Evolutionary conservation across 2,797 vertebrate species (phyloP), one percentile per base, ranked within the genome.

Genomic region (Coilia nasus): DNA sequence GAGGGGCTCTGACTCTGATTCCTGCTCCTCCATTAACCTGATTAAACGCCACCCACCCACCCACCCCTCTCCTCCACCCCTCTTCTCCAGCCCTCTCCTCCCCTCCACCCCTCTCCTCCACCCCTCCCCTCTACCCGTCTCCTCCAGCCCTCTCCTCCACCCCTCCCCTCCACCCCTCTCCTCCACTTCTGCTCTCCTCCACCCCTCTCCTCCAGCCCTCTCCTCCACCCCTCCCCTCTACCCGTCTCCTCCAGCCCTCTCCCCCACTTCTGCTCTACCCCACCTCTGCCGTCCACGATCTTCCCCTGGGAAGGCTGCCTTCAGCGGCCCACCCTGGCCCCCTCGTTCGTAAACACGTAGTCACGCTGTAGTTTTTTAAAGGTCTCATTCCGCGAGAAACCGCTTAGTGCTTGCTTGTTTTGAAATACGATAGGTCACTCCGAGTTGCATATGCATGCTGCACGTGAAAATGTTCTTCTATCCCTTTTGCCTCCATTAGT

Each of bases 1-100:
- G n/a, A n/a, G n/a, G n/a, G n/a, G 23, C 83, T 75, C 78, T 56
- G 25, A 35, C 50, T 82, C 83, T 64, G 25, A 35, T 57, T 54
- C n/a, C 75, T 25, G 71, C 71, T 81, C 28, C 19, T 23, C 46
- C 47, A 71, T 89, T 88, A 85, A 75, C 71, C 85, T 85, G 84
- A 88, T 86, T 71, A 83, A 85, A 84, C 84, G 35, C 83, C 31
- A 41, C 23, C 62, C 1, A 9, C 0, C 25, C 23, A 4, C 23
- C 31, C 67, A 14, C 4, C 0, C 31, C 67, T 31, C 2, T 31
- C 67, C 3, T 4, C 67, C 12, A 14, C 5, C 1, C 6, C 67
- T 35, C 67, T 25, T 31, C 25, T 11, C 11, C 14, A 7, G 23
- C 12, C 25, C 14, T 11, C 60, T 10, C 62, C 1, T 21, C 0